Base-by-base conservation (phyloP, 2,888 invertebrate genomes). In the Ophion obscuratus region DNA sequence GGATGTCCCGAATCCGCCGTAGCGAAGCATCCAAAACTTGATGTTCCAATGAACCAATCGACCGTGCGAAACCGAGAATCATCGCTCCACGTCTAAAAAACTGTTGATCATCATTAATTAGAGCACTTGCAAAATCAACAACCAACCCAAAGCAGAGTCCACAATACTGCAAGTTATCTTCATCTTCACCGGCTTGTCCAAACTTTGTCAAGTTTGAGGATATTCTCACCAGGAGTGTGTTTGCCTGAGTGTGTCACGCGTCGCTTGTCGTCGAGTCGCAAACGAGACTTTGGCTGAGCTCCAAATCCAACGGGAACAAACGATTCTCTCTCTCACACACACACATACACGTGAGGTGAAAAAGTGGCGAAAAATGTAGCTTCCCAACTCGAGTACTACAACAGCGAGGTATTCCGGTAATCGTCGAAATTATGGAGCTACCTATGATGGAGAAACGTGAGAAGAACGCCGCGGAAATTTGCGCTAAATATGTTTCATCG, bases 251-350 rank as follows among this genome's bases (percentile, higher is more conserved):
- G 47, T 68, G 74, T 81, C 79, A 27, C 64, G 36, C 64, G 71
- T 61, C 75, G 61, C 31, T 71, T 67, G 77, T 68, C 81, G 62
- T 67, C 81, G 62, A 75, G 62, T 47, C 31, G 57, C 68, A 75
- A 75, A 59, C 36, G 57, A 73, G 61, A 77, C 68, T 77, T 76
- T 84, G 80, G 84, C 80, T 9, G n/a, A 61, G 10, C 44, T 81
- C 81, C 81, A 83, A 74, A 68, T 74, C 24, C n/a, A 61, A 40
- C 27, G 9, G 61, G 47, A 64, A 77, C n/a, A 40, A 20, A 66
- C 31, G 24, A 68, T 62, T 36, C 17, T 47, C 20, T 3, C 20
- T 11, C 66, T 11, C 20, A 36, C 31, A 20, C 14, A n/a, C 47
- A 17, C 66, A n/a, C 20, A 36, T 20, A 20, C 14, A n/a, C 47